phyloP scores from a whole-genome alignment of 64 coral and sea anemone genomes.

The Stichodactyla helianthus region DNA sequence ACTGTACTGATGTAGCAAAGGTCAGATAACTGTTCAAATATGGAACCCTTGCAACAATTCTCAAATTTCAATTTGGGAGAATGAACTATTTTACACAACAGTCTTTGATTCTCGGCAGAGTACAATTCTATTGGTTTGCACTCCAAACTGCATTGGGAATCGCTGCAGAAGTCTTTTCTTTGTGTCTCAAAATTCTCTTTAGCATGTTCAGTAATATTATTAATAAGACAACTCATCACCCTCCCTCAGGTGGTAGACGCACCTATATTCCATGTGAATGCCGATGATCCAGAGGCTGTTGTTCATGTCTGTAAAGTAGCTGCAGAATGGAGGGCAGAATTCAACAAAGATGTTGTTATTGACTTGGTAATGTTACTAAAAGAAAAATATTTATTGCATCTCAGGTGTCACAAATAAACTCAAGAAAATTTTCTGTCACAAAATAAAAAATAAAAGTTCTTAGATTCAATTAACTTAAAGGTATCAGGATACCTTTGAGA shows the following conservation, averaged over 20 bases:
- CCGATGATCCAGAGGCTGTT: slow-evolving; percentile 94
- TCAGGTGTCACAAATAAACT: too few species aligned
- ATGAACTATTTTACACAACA: not conserved
- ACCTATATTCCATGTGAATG: slow-evolving; percentile 98
- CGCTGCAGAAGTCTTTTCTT: too few species aligned
- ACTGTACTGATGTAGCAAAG: slow-evolving; percentile 99
- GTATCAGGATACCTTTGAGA: too few species aligned
- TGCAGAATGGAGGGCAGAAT: slow-evolving; percentile 92
- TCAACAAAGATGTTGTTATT: slow-evolving; percentile 96
- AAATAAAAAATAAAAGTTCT: too few species aligned
- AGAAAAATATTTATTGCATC: not conserved
- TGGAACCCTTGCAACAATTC: too few species aligned
- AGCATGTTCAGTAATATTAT: too few species aligned
- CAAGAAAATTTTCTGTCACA: too few species aligned
- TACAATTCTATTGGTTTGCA: not conserved
- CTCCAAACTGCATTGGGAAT: too few species aligned
- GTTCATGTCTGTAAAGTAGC: slow-evolving; percentile 92
- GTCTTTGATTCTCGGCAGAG: too few species aligned
- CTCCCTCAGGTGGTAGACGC: slow-evolving; percentile 78
- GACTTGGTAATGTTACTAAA: slow-evolving; percentile 91
- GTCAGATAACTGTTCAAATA: slow-evolving; percentile 24
- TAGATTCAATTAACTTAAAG: too few species aligned
- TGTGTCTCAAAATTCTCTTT: too few species aligned
- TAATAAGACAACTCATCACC: too few species aligned
- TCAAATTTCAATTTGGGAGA: not conserved